Conservation (phyloP, 2,113 vertebrate genomes). For the Corythornis madagascariensis region DNA sequence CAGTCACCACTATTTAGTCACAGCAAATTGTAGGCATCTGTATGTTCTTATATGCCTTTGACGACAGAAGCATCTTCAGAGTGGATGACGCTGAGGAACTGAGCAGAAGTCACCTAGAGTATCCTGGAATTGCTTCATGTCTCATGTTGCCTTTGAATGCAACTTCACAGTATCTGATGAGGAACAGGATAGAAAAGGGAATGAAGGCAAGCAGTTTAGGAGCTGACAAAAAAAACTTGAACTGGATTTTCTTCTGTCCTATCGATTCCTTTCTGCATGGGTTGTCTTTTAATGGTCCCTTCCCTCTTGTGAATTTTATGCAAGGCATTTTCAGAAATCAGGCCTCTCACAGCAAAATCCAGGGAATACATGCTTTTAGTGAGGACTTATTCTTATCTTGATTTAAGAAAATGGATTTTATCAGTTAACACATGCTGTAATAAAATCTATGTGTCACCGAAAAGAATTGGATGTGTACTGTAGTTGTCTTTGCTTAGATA, state of each 20-base stretch:
- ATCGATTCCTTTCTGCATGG: not conserved
- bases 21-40: slow-evolving; percentile 11
- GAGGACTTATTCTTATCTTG: not conserved
- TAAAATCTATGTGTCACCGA: not conserved
- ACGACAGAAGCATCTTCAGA: not conserved
- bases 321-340: not conserved
- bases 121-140: not conserved
- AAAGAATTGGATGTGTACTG: not conserved
- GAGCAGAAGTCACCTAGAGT: not conserved
- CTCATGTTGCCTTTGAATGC: not conserved
- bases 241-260: not conserved
- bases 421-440: not conserved
- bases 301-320: not conserved
- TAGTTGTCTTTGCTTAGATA: not conserved
- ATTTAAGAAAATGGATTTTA: not conserved
- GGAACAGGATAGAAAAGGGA: not conserved
- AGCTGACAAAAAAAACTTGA: not conserved
- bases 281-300: not conserved
- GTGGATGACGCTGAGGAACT: not conserved
- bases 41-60: not conserved
- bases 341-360: not conserved
- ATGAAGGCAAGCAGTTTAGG: not conserved
- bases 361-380: not conserved
- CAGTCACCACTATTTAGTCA: not conserved
- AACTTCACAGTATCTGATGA: not conserved